Base-by-base conservation (phyloP, 1,140 invertebrate genomes). In the Aphelinus certus region DNA sequence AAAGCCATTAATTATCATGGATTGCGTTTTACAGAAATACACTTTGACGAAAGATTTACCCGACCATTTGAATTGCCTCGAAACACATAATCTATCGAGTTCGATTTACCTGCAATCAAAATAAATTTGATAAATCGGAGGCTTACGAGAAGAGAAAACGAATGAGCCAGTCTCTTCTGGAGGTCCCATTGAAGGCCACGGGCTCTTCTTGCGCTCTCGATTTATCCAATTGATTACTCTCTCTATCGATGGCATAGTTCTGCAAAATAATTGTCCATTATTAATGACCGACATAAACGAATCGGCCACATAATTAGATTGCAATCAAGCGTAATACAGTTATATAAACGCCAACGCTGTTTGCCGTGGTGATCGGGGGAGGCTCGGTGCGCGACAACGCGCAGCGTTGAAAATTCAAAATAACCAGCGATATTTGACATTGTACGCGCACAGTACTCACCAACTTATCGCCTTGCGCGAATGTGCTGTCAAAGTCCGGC, bases 401-500 rank as follows among this genome's bases (percentile, higher is more conserved):
- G 48, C 43, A 42, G 26, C 7, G 7, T 61, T 26, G 26, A 3
- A 61, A 61, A 61, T 5, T 61, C 26, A 42, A 43, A 26, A 64
- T 7, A 47, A 56, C 55, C 46, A 45, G 3, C 43, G 5, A 5
- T 51, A 46, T 48, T 47, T 47, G 48, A n/a, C 42, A 71, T 7
- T 1, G n/a, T 72, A 2, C 6, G 42, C 3, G 3, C 7, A 7
- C 4, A 51, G 48, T 10, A 75, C 71, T 76, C 71, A 77, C 75
- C 45, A 43, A 64, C 1, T 62, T 67, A 53, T 53, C 67, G 5
- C 9, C 51, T 62, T 63, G 83, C 73, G 88, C 89, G 79, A 90
- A 90, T 58, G 89, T 83, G 49, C 88, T 76, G 62, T 90, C 87
- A 79, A 92, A 92, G 73, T 87, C 87, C 80, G 89, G 88, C 0